Conservation (phyloP, 2,113 vertebrate species). For the Melanerpes formicivorus region DNA sequence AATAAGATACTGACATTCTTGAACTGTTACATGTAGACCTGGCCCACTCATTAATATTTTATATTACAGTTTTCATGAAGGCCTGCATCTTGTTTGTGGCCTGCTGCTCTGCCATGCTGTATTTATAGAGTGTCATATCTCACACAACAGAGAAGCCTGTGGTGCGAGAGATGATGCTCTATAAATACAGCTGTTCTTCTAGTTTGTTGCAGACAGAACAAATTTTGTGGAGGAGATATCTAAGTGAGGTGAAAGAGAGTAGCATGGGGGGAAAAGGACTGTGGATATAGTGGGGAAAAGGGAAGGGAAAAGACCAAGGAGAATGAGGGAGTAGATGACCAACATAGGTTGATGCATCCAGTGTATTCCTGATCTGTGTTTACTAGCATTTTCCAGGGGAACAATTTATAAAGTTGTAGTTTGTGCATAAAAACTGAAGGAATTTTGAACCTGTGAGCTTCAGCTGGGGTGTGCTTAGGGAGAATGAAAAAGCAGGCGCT, state of each 20-base stretch:
- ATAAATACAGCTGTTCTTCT: background rate
- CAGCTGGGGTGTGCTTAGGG: background rate
- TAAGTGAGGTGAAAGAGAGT: background rate
- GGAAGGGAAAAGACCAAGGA: background rate
- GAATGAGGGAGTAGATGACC: background rate
- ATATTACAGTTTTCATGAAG: fast-evolving
- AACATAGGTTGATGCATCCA: background rate
- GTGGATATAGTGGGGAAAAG: background rate
- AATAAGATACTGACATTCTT: background rate
- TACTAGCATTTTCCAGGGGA: background rate
- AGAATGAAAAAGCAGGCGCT: background rate
- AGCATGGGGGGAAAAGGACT: background rate
- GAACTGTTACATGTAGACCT: background rate
- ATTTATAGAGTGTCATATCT: no score
- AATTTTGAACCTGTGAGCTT: background rate
- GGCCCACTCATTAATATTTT: background rate
- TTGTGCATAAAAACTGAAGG: background rate
- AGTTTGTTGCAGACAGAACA: background rate
- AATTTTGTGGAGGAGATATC: background rate
- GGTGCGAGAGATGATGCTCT: background rate
- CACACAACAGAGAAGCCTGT: background rate
- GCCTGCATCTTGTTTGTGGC: background rate
- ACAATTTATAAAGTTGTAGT: background rate
- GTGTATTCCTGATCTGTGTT: background rate
- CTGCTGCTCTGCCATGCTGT: background rate